These are phyloP conservation scores for Brachypterus glaber DNA, from an alignment of 2,888 invertebrate species.

Conservation along the genomic window DNA sequence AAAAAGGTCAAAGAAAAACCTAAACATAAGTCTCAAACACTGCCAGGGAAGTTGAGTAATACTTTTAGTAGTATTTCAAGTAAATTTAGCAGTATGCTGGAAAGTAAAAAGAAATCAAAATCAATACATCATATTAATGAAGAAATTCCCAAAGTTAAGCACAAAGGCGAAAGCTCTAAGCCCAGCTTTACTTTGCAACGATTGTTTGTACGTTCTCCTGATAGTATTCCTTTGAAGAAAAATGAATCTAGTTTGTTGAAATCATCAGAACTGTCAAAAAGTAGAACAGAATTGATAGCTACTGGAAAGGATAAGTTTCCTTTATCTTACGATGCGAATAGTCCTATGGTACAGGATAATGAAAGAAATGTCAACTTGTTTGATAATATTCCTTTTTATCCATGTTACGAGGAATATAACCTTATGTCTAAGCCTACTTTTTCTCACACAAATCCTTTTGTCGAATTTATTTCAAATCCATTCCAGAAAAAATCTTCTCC, in stretches of 20 bases:
- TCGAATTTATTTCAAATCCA: constrained; percentile 24
- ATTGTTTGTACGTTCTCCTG: constrained; percentile 32
- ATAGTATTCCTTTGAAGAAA: constrained; percentile 17
- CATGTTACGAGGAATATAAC: constrained; percentile 29
- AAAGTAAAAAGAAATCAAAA: constrained; percentile 23
- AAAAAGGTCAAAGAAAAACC: constrained; percentile 7
- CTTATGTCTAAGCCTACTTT: constrained; percentile 11
- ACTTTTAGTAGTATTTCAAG: constrained; percentile 23
- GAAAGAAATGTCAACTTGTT: constrained; percentile 30
- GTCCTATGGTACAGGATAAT: constrained; percentile 1
- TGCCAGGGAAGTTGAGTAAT: constrained; percentile 24
- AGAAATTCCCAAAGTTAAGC: not conserved
- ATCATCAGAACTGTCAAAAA: constrained; percentile 26
- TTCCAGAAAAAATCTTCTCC: constrained; percentile 21
- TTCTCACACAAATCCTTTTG: constrained; percentile 17
- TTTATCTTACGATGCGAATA: constrained; percentile 28
- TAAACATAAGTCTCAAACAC: constrained; percentile 23
- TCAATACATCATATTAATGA: constrained; percentile 11
- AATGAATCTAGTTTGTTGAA: constrained; percentile 14
- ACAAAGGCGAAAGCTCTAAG: constrained; percentile 15
- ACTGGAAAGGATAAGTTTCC: constrained; percentile 33
- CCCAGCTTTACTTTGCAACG: constrained; percentile 36
- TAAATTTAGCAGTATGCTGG: constrained; percentile 26
- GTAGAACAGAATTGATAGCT: constrained; percentile 31
- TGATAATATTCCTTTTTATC: constrained; percentile 37